These are phyloP conservation scores for Acanthis flammea DNA, from an alignment of 2,797 vertebrate genomes.

Conservation along the genomic window DNA sequence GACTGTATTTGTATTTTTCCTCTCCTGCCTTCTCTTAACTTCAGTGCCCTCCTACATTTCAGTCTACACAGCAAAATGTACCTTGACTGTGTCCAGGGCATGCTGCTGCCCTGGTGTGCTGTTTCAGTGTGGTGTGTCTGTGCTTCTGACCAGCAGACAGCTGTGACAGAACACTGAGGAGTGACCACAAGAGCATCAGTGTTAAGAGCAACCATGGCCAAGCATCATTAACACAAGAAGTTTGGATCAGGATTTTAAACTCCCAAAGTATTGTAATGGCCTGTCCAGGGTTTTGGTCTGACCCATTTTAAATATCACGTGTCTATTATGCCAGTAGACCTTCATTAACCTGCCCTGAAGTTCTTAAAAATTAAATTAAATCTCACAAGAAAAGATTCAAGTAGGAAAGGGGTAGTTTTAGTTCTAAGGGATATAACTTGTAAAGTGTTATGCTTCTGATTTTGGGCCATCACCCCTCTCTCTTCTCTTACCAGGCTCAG, in stretches of 20 bases:
- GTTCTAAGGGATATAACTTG: background rate
- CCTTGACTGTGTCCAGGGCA: background rate
- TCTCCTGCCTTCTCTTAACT: background rate
- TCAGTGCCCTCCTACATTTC: background rate
- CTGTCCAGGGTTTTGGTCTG: background rate
- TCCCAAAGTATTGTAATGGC: background rate
- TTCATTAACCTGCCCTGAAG: slow-evolving; percentile 48
- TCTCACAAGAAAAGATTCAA: slow-evolving; percentile 26
- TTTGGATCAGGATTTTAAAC: background rate
- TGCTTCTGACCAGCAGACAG: background rate
- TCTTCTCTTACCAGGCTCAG: background rate
- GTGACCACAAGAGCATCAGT: background rate
- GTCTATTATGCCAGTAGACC: background rate
- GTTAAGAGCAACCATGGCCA: background rate
- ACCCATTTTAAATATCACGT: slow-evolving; percentile 24
- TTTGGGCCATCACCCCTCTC: background rate
- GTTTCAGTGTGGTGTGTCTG: background rate
- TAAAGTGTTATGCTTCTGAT: background rate
- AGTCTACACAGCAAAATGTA: background rate
- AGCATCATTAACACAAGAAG: background rate
- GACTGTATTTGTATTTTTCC: background rate
- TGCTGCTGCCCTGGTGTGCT: background rate
- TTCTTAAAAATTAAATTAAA: slow-evolving; percentile 39
- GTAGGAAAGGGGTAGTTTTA: background rate
- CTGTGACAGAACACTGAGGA: background rate